Evolutionary conservation across 2,113 vertebrate genomes (phyloP).

Genomic region (Trogon melanurus): DNA sequence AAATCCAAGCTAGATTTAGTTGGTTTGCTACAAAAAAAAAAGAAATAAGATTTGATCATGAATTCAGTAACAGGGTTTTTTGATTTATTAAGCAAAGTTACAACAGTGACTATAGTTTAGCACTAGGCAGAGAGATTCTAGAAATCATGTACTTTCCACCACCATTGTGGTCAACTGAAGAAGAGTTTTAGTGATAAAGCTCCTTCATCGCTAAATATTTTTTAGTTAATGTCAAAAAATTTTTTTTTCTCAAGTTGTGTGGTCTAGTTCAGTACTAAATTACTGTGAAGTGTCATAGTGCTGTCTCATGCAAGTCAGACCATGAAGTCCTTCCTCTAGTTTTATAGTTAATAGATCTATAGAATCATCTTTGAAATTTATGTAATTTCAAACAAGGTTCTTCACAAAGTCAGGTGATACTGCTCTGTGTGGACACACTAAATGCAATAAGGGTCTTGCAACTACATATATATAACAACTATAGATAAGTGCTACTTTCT

Average conservation of each 20-base stretch:
- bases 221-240: neutral
- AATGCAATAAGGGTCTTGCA: neutral
- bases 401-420: neutral
- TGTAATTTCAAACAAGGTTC: neutral
- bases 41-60: accelerated
- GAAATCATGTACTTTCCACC: neutral
- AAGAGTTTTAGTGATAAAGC: neutral
- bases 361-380: neutral
- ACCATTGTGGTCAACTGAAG: neutral
- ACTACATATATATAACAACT: too few species aligned
- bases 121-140: neutral
- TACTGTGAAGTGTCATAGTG: neutral
- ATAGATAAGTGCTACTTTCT: neutral
- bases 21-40: neutral
- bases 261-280: neutral
- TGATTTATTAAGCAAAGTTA: neutral
- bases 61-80: neutral
- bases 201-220: neutral
- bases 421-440: neutral
- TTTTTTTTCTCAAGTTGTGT: neutral
- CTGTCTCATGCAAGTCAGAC: neutral
- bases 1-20: neutral
- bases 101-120: neutral
- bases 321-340: neutral
- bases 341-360: neutral